A percentile compares a stretch with the other conserved stretches of the same genome.
Evolutionary conservation across 2,797 vertebrate species (phyloP).

Genomic region (Alcedo atthis): DNA sequence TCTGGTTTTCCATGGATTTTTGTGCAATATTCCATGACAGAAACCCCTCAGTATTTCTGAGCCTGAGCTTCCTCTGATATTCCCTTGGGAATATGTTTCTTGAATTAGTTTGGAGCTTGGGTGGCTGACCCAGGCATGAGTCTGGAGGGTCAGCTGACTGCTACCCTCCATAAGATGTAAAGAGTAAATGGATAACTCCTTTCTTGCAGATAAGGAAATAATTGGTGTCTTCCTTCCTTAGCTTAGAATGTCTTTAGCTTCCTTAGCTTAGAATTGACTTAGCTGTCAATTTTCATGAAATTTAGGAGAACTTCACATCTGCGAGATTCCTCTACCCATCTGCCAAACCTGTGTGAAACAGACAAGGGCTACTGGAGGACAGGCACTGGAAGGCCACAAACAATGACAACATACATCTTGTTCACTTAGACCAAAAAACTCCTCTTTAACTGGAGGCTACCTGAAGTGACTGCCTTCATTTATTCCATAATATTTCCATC

Average conservation of each 20-base stretch:
- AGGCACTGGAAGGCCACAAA: neutral
- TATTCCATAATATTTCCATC: neutral
- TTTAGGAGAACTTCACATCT: neutral
- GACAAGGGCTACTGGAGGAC: neutral
- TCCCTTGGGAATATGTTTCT: neutral
- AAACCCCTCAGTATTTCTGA: neutral
- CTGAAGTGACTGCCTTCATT: neutral
- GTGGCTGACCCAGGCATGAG: accelerated
- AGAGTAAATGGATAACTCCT: neutral
- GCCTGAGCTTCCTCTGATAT: neutral
- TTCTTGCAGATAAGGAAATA: neutral
- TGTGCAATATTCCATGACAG: neutral
- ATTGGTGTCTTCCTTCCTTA: neutral
- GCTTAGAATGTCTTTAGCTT: too few species aligned
- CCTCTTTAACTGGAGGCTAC: neutral
- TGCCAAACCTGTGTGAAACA: neutral
- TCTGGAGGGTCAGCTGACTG: neutral
- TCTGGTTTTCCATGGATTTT: neutral
- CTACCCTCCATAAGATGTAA: neutral
- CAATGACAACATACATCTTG: neutral
- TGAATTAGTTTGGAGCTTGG: neutral
- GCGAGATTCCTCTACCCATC: neutral
- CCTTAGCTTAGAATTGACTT: neutral
- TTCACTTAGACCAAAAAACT: neutral
- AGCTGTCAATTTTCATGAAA: neutral